Evolutionary conservation across 2,113 vertebrate genomes (phyloP).

Genomic region (Apodemus speciosus): DNA sequence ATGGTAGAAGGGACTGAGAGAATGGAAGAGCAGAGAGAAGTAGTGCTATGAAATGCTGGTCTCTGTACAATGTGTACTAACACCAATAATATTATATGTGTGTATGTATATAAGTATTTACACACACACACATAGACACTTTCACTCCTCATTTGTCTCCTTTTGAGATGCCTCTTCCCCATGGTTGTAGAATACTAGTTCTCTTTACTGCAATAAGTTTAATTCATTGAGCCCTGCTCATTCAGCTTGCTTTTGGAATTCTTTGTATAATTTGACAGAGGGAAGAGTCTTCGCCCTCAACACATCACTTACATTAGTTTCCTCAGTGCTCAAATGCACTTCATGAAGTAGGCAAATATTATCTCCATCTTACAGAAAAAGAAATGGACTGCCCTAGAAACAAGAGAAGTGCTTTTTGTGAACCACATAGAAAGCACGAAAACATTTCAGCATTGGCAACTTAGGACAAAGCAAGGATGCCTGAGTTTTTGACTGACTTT

Average conservation of each 20-base stretch:
- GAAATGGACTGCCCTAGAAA: neutral
- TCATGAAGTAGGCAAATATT: neutral
- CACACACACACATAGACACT: neutral
- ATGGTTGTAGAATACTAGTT: neutral
- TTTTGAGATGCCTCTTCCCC: neutral
- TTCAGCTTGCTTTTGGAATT: neutral
- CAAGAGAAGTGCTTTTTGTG: neutral
- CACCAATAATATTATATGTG: too few relatives aligned
- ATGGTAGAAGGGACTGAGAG: neutral
- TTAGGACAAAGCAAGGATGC: neutral
- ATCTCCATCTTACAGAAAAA: neutral
- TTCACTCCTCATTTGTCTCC: neutral
- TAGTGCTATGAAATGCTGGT: neutral
- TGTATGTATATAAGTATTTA: too few relatives aligned
- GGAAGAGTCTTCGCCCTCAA: neutral
- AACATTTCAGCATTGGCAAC: neutral
- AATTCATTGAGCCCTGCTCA: neutral
- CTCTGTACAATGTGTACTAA: neutral
- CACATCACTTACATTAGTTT: neutral
- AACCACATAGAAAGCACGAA: neutral
- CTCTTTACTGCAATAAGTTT: neutral
- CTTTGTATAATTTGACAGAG: neutral
- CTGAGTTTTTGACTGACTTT: neutral
- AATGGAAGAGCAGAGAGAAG: neutral
- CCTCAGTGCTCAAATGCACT: neutral